Percentiles rank a stretch among this genome's conserved stretches.
These are phyloP conservation scores for Synanthedon formicaeformis DNA, from an alignment of 2,888 invertebrate genomes.

Conservation along the genomic window DNA sequence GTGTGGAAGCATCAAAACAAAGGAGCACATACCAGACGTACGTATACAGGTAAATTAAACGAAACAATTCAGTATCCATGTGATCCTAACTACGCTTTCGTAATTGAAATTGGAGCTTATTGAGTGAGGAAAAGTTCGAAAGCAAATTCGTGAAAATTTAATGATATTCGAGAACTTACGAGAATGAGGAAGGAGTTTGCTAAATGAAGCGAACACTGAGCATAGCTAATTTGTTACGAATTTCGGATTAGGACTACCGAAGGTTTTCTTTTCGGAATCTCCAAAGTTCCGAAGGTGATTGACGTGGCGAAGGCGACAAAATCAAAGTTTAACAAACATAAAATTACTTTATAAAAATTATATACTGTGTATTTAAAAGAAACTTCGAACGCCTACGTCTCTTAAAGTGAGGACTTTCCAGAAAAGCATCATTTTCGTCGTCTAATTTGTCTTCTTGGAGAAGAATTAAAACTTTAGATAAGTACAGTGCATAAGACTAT, in stretches of 20 bases:
- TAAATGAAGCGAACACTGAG: slow-evolving; percentile 55
- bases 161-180: slow-evolving; percentile 52
- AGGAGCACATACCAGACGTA: background rate
- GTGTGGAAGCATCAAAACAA: too few species aligned
- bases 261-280: slow-evolving; percentile 12
- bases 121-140: slow-evolving; percentile 58
- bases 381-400: too few species aligned
- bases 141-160: slow-evolving; percentile 67
- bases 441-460: too few species aligned
- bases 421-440: too few species aligned
- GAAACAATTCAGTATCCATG: slow-evolving; percentile 28
- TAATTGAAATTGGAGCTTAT: slow-evolving; percentile 52
- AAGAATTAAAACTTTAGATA: too few species aligned
- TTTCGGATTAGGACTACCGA: slow-evolving; percentile 41
- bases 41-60: slow-evolving; percentile 26
- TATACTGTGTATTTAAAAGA: too few species aligned
- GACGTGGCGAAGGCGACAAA: slow-evolving; percentile 8
- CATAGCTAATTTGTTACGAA: slow-evolving; percentile 61
- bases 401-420: too few species aligned
- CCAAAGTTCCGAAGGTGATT: slow-evolving; percentile 5
- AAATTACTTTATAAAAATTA: too few species aligned
- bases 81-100: slow-evolving; percentile 50
- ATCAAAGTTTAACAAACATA: slow-evolving; percentile 5
- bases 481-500: too few species aligned
- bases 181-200: slow-evolving; percentile 59